A percentile compares a stretch with the other conserved stretches of the same genome.
These are phyloP conservation scores for Trichacis sp. DNA, from an alignment of 2,888 invertebrate species.

Conservation along the genomic window DNA sequence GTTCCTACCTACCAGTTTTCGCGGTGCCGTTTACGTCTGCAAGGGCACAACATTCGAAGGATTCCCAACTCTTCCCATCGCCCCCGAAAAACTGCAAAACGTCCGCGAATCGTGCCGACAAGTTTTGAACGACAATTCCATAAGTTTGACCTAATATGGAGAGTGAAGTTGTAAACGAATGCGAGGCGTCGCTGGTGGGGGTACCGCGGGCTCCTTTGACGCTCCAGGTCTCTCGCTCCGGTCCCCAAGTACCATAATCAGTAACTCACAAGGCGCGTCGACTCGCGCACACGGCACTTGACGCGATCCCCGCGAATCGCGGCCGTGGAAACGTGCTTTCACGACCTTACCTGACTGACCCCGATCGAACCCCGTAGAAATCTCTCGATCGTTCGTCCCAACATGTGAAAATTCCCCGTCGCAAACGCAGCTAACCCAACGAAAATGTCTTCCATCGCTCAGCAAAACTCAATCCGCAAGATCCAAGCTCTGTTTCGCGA, in stretches of 20 bases:
- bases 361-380: constrained; percentile 11
- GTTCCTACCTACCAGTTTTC: no score
- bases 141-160: constrained; percentile 69
- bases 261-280: constrained; percentile 64
- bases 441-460: no score
- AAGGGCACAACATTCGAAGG: no score
- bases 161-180: constrained; percentile 54
- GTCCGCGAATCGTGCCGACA: constrained; percentile 3
- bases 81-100: not conserved
- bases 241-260: constrained; percentile 58
- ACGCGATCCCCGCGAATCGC: constrained; percentile 29
- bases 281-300: constrained; percentile 53
- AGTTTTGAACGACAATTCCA: constrained; percentile 61
- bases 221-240: constrained; percentile 55
- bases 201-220: constrained; percentile 58
- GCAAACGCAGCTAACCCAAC: no score
- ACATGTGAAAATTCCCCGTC: no score
- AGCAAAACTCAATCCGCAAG: constrained; percentile 78
- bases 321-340: constrained; percentile 37
- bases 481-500: constrained; percentile 80
- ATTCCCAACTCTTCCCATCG: no score
- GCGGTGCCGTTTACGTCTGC: no score
- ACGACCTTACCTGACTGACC: constrained; percentile 16
- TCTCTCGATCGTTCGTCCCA: not conserved
- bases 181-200: constrained; percentile 49